phyloP scores from a whole-genome alignment of 92 coral and sea anemone genomes.

The Galaxea fascicularis region DNA sequence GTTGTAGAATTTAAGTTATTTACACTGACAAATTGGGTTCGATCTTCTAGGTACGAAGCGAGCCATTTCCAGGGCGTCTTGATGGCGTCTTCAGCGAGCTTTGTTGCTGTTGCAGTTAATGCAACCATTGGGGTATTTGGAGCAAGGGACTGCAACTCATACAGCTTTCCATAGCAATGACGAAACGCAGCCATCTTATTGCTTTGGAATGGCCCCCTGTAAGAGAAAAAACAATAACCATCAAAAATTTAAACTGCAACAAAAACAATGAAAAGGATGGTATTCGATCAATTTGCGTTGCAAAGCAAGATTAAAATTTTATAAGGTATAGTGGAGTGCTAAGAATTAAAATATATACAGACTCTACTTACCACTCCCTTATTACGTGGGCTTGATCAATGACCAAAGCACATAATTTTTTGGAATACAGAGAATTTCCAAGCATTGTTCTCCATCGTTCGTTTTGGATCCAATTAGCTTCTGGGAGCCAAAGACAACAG shows the following conservation, averaged over 20 bases:
- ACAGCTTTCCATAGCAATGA: conserved; percentile 38
- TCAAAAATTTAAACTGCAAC: not conserved
- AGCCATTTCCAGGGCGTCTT: no score
- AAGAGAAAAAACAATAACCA: not conserved
- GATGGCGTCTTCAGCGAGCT: conserved; percentile 52
- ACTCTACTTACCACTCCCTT: conserved; percentile 45
- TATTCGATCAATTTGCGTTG: no score
- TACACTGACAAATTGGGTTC: no score
- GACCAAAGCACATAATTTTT: conserved; percentile 42
- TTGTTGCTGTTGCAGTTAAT: conserved; percentile 72
- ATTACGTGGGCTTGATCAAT: conserved; percentile 50
- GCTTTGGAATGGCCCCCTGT: conserved; percentile 49
- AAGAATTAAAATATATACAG: no score
- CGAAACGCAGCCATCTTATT: conserved; percentile 58
- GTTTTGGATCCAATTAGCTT: conserved; percentile 35
- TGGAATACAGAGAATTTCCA: conserved; percentile 16
- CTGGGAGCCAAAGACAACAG: conserved; percentile 31
- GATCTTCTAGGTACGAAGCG: no score
- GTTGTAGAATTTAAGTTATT: no score
- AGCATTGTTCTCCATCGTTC: conserved; percentile 46
- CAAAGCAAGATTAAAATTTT: no score
- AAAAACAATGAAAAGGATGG: no score
- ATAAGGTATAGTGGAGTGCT: no score
- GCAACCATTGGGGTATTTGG: conserved; percentile 55
- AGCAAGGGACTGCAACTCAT: conserved; percentile 55